These are phyloP conservation scores for Sorex araneus DNA, from an alignment of 2,113 vertebrate genomes.

Conservation along the genomic window DNA sequence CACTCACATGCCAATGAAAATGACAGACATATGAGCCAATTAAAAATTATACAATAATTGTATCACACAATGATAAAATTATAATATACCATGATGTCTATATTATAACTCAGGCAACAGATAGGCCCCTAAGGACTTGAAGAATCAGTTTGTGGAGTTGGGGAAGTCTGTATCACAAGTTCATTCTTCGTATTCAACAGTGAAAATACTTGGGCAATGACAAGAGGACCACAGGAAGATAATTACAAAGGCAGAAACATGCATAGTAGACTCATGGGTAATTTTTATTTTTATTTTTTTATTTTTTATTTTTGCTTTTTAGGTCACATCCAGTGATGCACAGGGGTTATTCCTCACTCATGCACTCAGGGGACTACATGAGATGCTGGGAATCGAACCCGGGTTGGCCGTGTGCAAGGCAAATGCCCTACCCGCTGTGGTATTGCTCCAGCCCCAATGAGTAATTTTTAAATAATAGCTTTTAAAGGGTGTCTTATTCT, in stretches of 20 bases:
- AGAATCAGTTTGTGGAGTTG: neutral
- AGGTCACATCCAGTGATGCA: no score
- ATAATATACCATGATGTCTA: neutral
- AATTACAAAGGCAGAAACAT: neutral
- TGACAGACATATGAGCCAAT: neutral
- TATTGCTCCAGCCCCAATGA: no score
- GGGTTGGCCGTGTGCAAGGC: no score
- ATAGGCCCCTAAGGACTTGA: neutral
- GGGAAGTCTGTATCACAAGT: neutral
- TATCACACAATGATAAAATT: neutral
- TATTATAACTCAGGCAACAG: neutral
- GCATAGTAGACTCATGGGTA: neutral
- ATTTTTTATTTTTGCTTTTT: no score
- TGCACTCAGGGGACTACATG: no score
- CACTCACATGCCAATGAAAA: conserved; percentile 37
- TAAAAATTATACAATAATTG: conserved; percentile 10
- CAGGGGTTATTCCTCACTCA: no score
- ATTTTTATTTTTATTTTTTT: no score
- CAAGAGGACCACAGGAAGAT: neutral
- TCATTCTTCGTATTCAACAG: neutral
- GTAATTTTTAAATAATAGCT: neutral
- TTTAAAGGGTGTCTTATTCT: neutral
- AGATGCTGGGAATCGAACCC: no score
- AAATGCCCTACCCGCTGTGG: no score
- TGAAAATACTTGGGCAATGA: neutral